Base-by-base conservation (phyloP, 2,113 vertebrate species). In the Brachyistius frenatus region DNA sequence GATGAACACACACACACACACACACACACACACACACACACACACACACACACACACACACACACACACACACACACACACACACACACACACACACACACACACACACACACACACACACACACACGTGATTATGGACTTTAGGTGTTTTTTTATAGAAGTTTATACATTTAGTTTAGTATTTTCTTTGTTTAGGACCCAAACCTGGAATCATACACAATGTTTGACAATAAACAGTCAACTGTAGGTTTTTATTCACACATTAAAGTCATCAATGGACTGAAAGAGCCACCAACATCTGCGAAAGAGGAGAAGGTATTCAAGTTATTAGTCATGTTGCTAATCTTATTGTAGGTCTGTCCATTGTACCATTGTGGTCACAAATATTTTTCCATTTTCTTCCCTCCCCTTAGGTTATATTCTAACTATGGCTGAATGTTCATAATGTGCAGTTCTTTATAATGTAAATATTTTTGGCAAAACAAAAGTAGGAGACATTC, bases 271-370 rank as follows among this genome's bases (percentile, higher is more conserved):
- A 30, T 62, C 16, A 7, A 35, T 30, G 15, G 32, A 32, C 47
- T 39, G 14, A 55, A 41, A 7, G 6, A 73, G 16, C 10, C 47
- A 6, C 16, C 13, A 33, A 7, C 31, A 66, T 73, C 79, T 90
- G 80, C 33, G 13, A 73, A 78, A 71, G 14, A 75, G 7, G 85
- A 23, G 2, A 35, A 65, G 30, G 4, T 53, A 41, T 35, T 49
- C 3, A 13, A 41, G n/a, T 37, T 47, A 69, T 47, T 65, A 30
- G 14, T 60, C 6, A 63, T 31, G 5, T 53, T 46, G 53, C 14
- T 47, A 2, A 64, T 2, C 30, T 52, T 11, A 14, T 4, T 55
- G 7, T 65, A 5, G 10, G 2, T 33, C 13, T n/a, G 41, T 23
- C 11, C 4, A 31, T 41, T n/a, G 7, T 58, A 16, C 31, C 14